Conservation (phyloP, 2,797 vertebrate species). For the Amazona finschi region DNA sequence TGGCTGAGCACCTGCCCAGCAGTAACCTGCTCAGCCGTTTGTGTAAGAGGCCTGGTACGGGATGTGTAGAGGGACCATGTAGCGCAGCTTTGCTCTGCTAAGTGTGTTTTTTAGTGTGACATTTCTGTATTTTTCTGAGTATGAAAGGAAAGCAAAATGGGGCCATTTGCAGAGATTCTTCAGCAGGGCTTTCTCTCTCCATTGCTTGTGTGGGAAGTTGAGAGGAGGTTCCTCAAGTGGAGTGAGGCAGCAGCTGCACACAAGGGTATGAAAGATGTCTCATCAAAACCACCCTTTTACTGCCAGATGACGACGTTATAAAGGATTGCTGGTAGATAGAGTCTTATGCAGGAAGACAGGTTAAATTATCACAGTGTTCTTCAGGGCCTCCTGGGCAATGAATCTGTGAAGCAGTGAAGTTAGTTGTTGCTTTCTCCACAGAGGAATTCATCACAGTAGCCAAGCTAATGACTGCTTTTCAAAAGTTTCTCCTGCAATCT, state of each 20-base stretch:
- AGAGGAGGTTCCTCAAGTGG: not conserved
- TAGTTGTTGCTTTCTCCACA: not conserved
- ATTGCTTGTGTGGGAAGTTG: not conserved
- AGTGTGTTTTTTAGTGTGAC: not conserved
- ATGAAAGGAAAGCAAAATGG: not conserved
- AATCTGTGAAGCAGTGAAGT: constrained; percentile 31
- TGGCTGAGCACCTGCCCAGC: accelerated
- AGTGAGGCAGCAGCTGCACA: not conserved
- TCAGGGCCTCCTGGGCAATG: constrained; percentile 11
- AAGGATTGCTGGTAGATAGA: constrained; percentile 9
- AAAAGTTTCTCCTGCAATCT: not conserved
- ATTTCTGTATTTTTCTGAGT: not conserved
- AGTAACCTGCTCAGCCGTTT: accelerated
- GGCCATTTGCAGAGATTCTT: not conserved
- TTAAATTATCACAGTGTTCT: constrained; percentile 24
- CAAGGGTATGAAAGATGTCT: not conserved
- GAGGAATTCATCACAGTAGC: constrained; percentile 8
- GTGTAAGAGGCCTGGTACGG: not conserved
- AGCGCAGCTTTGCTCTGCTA: not conserved
- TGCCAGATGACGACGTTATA: not conserved
- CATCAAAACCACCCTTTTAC: not conserved
- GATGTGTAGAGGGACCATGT: accelerated
- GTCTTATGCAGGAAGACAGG: not conserved
- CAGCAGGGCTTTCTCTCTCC: not conserved
- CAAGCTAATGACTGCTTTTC: constrained; percentile 25